phyloP scores from a whole-genome alignment of 2,888 invertebrate genomes.

The Mantis religiosa region DNA sequence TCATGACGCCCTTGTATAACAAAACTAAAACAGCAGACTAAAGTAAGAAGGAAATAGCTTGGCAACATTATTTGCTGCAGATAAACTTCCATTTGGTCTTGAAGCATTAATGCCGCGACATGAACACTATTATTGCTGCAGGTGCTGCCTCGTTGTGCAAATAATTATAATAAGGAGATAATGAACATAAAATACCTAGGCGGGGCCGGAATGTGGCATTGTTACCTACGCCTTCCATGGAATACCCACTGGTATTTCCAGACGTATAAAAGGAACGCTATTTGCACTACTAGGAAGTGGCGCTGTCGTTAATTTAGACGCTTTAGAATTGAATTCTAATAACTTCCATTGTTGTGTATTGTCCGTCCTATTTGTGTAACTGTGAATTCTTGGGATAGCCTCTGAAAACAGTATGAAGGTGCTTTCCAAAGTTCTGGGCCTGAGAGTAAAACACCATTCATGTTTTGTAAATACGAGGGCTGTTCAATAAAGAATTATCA shows the following conservation, averaged over 20 bases:
- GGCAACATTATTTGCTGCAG: not conserved
- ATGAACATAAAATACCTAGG: not conserved
- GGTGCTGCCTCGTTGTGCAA: not conserved
- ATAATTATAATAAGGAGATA: not conserved
- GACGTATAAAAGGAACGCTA: not conserved
- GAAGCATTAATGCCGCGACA: not conserved
- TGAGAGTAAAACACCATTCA: no score
- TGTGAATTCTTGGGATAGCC: no score
- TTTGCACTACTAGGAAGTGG: not conserved
- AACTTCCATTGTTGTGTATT: no score
- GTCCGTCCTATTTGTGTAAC: no score
- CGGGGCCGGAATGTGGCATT: not conserved
- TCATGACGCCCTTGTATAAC: no score
- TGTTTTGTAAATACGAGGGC: no score
- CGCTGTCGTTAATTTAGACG: no score
- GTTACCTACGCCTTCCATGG: not conserved
- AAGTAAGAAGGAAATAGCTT: not conserved
- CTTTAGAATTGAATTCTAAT: not conserved
- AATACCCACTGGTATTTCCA: not conserved
- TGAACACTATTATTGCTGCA: not conserved
- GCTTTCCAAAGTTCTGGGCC: no score
- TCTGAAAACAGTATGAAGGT: no score
- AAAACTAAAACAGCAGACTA: not conserved
- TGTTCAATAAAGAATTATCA: no score
- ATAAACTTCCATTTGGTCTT: not conserved